A percentile compares a stretch with the other conserved stretches of the same genome.
phyloP scores from a whole-genome alignment of 2,113 vertebrate genomes.

The Suricata suricatta region DNA sequence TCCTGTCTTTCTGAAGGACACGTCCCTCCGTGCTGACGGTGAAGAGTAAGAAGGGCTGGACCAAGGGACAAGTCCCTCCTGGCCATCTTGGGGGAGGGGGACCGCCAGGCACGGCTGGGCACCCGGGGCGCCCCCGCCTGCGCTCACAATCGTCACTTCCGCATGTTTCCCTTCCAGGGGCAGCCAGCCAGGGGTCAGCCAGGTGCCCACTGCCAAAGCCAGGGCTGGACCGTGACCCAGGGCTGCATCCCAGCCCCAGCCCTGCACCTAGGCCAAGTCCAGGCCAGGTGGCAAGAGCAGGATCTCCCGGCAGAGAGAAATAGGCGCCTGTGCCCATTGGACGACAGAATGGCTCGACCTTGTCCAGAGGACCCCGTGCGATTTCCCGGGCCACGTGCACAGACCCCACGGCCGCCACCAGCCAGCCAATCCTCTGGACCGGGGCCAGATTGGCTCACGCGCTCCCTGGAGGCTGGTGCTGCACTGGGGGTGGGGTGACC shows the following conservation, averaged over 20 bases:
- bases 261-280: accelerated
- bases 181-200: background rate
- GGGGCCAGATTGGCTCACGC: background rate
- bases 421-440: background rate
- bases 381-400: accelerated
- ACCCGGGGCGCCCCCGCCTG: no score
- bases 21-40: background rate
- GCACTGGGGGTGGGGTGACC: no score
- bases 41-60: background rate
- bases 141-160: background rate
- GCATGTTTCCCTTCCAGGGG: background rate
- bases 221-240: background rate
- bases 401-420: background rate
- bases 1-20: background rate
- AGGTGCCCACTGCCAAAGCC: background rate
- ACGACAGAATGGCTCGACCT: background rate
- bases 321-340: accelerated
- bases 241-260: background rate
- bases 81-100: background rate
- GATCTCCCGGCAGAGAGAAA: accelerated
- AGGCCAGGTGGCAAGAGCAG: accelerated
- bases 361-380: accelerated
- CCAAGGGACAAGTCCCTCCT: accelerated
- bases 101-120: background rate
- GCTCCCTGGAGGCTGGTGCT: background rate